phyloP scores from a whole-genome alignment of 2,888 invertebrate genomes.

The Ophonus ardosiacus region DNA sequence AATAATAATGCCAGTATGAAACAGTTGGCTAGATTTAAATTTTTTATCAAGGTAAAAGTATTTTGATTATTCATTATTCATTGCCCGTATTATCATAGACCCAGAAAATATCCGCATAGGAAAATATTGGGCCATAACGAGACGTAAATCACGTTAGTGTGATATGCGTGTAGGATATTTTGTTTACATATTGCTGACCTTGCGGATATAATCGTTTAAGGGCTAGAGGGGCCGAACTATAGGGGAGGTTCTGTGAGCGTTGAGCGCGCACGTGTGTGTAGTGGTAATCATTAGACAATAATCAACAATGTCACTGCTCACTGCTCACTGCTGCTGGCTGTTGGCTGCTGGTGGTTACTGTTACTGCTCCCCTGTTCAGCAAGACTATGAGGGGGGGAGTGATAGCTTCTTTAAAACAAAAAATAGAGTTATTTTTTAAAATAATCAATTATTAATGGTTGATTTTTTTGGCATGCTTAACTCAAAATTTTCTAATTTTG shows the following conservation, averaged over 20 bases:
- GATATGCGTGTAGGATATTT: neutral
- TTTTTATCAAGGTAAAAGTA: no score
- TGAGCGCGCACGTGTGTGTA: conserved; percentile 14
- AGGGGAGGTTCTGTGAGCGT: neutral
- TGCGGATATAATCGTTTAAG: conserved; percentile 40
- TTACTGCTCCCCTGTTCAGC: neutral
- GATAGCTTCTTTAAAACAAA: no score
- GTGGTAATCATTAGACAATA: conserved; percentile 49
- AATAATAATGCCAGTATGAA: no score
- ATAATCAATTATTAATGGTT: no score
- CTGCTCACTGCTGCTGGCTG: conserved; percentile 9
- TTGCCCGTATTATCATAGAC: no score
- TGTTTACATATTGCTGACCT: conserved; percentile 35
- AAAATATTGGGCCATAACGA: neutral
- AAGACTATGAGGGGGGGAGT: neutral
- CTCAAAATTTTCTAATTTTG: no score
- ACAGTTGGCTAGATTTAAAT: no score
- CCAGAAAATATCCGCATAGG: neutral
- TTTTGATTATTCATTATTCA: no score
- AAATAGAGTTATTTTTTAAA: no score
- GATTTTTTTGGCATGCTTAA: no score
- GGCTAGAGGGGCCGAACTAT: neutral
- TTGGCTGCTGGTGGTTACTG: neutral
- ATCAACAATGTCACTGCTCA: conserved; percentile 34
- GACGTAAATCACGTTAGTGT: neutral